Evolutionary conservation across 2,888 invertebrate genomes (phyloP), one percentile per base, ranked within the genome.

Genomic region (Craniophora ligustri): DNA sequence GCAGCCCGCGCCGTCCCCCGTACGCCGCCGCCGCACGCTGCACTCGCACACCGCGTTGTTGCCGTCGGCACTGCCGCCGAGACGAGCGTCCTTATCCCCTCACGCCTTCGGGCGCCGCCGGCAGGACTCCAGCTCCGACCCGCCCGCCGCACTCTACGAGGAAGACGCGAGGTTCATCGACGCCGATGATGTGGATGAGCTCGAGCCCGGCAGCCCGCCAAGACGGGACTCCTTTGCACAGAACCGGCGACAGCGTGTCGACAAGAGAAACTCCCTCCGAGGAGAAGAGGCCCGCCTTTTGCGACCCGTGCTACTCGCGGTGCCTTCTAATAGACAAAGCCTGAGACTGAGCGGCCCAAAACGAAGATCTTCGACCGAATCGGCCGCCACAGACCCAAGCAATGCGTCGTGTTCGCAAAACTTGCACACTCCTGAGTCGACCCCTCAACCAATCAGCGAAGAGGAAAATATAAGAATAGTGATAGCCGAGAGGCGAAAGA

Each of bases 11-110:
- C 85, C 88, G 44, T 91, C 92, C 53, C 90, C 92, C 40, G 88
- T 90, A 72, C 88, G 91, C 55, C 91, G 95, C 59, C 89, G 95
- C 49, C 94, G 94, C 80, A 94, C 95, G 32, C 79, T 95, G 70
- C 95, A 95, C 88, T 94, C 95, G 54, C 95, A 95, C 70, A 94
- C 94, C 71, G 94, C 95, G 67, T 90, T 95, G 67, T 82, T 94
- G 63, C 92, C 94, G 60, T 70, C 86, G 28, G 82, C 87, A 28
- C 77, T 94, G 47, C 94, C 94, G 57, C 94, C 94, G 54, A 94
- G 95, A 72, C 92, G 95, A 67, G 94, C 95, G 49, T 94, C 95
- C 14, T 84, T 94, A 62, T 92, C 94, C 18, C 93, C 93, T 75
- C 92, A 92, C 72, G 92, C 93, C 59, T 92, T 93, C 71, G 87